Conservation (phyloP, 2,888 invertebrate genomes). For the Patella ulyssiponensis region DNA sequence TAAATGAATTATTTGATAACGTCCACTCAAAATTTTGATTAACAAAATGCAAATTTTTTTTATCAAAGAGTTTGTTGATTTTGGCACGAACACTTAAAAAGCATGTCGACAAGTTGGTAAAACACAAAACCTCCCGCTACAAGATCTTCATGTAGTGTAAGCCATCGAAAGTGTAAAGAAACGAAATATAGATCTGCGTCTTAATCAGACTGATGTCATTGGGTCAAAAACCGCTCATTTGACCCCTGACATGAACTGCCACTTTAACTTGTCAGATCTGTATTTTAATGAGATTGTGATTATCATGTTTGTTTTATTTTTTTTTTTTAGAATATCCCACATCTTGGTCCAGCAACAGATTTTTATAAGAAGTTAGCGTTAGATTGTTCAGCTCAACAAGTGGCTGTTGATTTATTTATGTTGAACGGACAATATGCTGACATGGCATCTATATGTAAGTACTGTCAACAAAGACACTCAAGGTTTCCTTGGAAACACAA, state of each 20-base stretch:
- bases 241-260: too few relatives aligned
- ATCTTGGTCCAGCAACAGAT: conserved; percentile 95
- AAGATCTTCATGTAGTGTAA: too few relatives aligned
- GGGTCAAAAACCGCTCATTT: too few relatives aligned
- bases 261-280: too few relatives aligned
- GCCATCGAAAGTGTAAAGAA: too few relatives aligned
- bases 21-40: neutral
- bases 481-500: too few relatives aligned
- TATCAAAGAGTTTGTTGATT: neutral
- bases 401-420: conserved; percentile 95
- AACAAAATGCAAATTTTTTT: neutral
- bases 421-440: conserved; percentile 94
- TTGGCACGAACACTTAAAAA: neutral
- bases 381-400: conserved; percentile 96
- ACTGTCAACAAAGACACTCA: neutral
- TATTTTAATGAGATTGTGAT: too few relatives aligned
- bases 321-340: conserved; percentile 78
- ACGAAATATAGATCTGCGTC: too few relatives aligned
- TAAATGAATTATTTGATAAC: neutral
- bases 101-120: neutral
- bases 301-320: neutral
- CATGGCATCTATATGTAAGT: conserved; percentile 90
- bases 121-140: too few relatives aligned
- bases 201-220: too few relatives aligned
- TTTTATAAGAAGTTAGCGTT: conserved; percentile 96